Evolutionary conservation across 2,797 vertebrate genomes (phyloP).

Genomic region (Mus minutoides): DNA sequence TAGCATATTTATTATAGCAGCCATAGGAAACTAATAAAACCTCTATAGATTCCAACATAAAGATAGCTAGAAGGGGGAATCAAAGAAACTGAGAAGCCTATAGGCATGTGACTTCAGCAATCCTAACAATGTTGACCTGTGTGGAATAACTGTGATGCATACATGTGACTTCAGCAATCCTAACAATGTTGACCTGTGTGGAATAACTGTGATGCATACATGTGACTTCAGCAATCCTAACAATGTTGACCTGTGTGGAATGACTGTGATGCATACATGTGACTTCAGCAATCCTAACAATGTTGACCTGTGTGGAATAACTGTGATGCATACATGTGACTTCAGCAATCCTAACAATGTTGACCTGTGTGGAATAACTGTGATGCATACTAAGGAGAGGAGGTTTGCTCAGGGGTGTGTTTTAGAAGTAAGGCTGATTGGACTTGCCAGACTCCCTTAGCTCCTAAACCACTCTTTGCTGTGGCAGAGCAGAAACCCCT

Average conservation of each 20-base stretch:
- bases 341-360: too few species aligned
- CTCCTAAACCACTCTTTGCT: constrained; percentile 14
- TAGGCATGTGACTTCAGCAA: not conserved
- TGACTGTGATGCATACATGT: rapidly evolving
- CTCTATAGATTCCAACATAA: not conserved
- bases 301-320: not conserved
- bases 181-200: not conserved
- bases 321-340: rapidly evolving
- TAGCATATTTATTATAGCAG: not conserved
- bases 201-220: rapidly evolving
- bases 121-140: not conserved
- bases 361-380: not conserved
- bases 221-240: too few species aligned
- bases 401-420: not conserved
- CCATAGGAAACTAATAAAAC: not conserved
- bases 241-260: not conserved
- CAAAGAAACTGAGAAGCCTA: not conserved
- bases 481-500: constrained; percentile 27
- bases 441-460: constrained; percentile 8
- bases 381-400: not conserved
- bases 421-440: not conserved
- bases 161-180: too few species aligned
- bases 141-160: rapidly evolving
- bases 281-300: too few species aligned
- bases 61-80: not conserved